Evolutionary conservation across 2,888 invertebrate species (phyloP).

Genomic region (Diarsia rubi): DNA sequence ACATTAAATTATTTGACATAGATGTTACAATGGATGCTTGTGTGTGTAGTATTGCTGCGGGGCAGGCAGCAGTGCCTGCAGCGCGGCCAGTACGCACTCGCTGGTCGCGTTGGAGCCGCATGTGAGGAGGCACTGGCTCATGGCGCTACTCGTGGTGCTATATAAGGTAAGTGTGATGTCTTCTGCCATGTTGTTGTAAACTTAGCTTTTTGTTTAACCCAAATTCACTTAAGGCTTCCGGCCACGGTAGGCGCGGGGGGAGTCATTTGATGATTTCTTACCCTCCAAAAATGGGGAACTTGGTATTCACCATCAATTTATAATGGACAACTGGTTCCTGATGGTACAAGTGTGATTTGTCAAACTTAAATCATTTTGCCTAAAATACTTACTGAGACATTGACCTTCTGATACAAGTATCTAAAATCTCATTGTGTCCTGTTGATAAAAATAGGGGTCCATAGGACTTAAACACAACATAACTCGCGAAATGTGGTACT

Average conservation of each 20-base stretch:
- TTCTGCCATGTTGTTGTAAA: neutral
- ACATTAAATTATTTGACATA: no score
- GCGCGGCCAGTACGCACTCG: conserved; percentile 91
- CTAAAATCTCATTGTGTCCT: no score
- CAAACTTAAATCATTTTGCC: no score
- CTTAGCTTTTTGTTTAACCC: neutral
- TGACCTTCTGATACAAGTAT: no score
- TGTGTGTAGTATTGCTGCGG: conserved; percentile 80
- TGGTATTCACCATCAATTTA: neutral
- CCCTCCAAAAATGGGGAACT: no score
- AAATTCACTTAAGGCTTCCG: neutral
- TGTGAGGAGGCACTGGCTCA: conserved; percentile 97
- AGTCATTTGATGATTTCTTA: no score
- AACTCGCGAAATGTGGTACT: no score
- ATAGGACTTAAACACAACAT: no score
- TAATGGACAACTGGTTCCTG: neutral
- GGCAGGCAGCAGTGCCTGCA: conserved; percentile 64
- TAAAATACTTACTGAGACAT: no score
- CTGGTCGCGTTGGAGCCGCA: conserved; percentile 97
- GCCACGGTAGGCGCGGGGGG: no score
- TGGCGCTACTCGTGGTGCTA: conserved; percentile 97
- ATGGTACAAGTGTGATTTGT: no score
- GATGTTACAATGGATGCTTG: neutral
- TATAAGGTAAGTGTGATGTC: conserved; percentile 94
- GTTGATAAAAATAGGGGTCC: no score